These are phyloP conservation scores for Nemopilema nomurai DNA, from an alignment of 30 jellyfish, hydroid and myxozoan genomes.

Conservation along the genomic window DNA sequence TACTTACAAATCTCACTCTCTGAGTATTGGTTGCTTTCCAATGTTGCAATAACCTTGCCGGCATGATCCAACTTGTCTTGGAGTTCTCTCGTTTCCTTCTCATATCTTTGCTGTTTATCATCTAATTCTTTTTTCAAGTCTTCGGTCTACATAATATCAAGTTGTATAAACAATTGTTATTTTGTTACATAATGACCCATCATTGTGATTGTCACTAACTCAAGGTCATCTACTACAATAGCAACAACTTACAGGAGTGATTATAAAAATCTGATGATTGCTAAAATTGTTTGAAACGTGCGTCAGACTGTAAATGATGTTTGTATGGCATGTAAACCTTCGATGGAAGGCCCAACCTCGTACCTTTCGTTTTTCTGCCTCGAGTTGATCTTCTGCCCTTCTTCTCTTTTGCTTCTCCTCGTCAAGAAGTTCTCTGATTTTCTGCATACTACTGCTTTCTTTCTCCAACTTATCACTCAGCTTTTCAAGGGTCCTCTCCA, in stretches of 20 bases:
- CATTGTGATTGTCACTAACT: neutral
- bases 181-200: neutral
- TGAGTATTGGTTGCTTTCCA: slow-evolving; percentile 33
- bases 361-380: slow-evolving; percentile 60
- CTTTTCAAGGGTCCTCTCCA: slow-evolving; percentile 78
- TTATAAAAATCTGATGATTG: no score
- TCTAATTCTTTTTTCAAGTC: slow-evolving; percentile 32
- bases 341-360: no score
- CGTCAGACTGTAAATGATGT: neutral
- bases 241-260: no score
- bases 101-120: slow-evolving; percentile 40
- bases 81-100: slow-evolving; percentile 65
- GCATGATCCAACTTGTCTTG: slow-evolving; percentile 85
- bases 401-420: slow-evolving; percentile 54
- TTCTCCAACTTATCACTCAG: slow-evolving; percentile 48
- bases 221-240: neutral
- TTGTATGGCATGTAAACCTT: no score
- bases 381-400: slow-evolving; percentile 48
- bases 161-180: neutral
- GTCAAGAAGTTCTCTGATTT: slow-evolving; percentile 51
- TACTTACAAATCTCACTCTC: neutral
- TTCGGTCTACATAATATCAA: slow-evolving; percentile 25
- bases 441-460: slow-evolving; percentile 49
- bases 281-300: no score
- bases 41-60: slow-evolving; percentile 67